Conservation (phyloP, 2,888 invertebrate genomes). For the Athalia cordata region DNA sequence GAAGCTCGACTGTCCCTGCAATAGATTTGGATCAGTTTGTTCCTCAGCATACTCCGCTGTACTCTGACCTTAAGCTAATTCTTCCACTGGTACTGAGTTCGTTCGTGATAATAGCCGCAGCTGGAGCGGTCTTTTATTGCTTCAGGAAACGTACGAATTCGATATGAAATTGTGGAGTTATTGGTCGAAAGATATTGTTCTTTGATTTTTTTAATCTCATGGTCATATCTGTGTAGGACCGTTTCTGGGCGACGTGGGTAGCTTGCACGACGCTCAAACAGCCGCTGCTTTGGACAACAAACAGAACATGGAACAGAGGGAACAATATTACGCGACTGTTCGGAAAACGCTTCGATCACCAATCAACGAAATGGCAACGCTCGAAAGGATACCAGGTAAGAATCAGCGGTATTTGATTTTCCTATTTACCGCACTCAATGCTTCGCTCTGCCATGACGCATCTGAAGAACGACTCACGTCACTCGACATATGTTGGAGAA, state of each 20-base stretch:
- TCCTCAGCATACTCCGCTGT: slow-evolving; percentile 69
- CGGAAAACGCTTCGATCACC: slow-evolving; percentile 71
- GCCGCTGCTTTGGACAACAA: slow-evolving; percentile 72
- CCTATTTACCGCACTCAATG: slow-evolving; percentile 8
- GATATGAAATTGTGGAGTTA: background rate
- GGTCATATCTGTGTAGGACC: slow-evolving; percentile 75
- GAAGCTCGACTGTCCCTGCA: slow-evolving; percentile 76
- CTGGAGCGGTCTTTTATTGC: slow-evolving; percentile 71
- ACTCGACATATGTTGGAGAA: background rate
- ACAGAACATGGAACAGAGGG: slow-evolving; percentile 72
- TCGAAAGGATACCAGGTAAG: slow-evolving; percentile 72
- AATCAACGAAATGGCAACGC: slow-evolving; percentile 74
- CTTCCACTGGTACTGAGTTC: slow-evolving; percentile 70
- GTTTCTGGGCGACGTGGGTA: slow-evolving; percentile 72
- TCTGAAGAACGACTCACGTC: background rate
- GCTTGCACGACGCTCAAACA: slow-evolving; percentile 70
- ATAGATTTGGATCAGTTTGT: slow-evolving; percentile 70
- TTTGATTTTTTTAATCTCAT: too few species aligned
- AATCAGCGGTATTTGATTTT: slow-evolving; percentile 8
- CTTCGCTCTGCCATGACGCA: slow-evolving; percentile 32
- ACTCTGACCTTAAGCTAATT: slow-evolving; percentile 70
- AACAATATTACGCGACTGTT: slow-evolving; percentile 72
- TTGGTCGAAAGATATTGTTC: too few species aligned
- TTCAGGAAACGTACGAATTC: slow-evolving; percentile 68
- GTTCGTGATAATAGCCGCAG: slow-evolving; percentile 69